Evolutionary conservation across 2,797 vertebrate species (phyloP).

Genomic region (Distichodus sexfasciatus): DNA sequence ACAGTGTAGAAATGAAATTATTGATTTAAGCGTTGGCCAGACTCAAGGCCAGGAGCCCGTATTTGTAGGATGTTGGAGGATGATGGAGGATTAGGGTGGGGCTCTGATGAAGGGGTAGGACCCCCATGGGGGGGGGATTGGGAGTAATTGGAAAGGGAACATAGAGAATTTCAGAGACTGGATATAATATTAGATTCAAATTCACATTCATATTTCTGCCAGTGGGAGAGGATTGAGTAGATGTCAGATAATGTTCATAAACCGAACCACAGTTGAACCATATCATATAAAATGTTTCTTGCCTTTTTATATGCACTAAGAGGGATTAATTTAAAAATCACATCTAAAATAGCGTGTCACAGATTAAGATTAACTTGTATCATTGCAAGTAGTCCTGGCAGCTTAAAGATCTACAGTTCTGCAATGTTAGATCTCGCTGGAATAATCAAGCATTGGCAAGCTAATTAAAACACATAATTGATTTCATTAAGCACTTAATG

Average conservation of each 20-base stretch:
- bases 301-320: neutral
- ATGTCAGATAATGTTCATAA: neutral
- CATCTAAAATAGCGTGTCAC: neutral
- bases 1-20: constrained; percentile 73
- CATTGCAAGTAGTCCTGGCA: neutral
- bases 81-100: constrained; percentile 16
- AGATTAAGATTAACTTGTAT: neutral
- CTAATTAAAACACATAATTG: constrained; percentile 72
- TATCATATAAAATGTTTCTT: neutral
- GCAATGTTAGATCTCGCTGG: constrained; percentile 6
- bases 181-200: constrained; percentile 6
- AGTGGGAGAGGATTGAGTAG: neutral
- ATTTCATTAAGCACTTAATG: constrained; percentile 38
- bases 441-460: constrained; percentile 61
- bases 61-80: constrained; percentile 20
- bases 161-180: neutral
- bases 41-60: neutral
- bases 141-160: neutral
- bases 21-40: constrained; percentile 65
- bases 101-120: constrained; percentile 18
- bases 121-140: constrained; percentile 1
- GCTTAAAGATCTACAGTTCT: constrained; percentile 1
- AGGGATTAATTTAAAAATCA: neutral
- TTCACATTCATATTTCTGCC: neutral
- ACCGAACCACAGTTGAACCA: neutral